Evolutionary conservation across 2,113 vertebrate genomes (phyloP), one percentile per base, ranked within the genome.

Genomic region (Benitochromis conjunctus): DNA sequence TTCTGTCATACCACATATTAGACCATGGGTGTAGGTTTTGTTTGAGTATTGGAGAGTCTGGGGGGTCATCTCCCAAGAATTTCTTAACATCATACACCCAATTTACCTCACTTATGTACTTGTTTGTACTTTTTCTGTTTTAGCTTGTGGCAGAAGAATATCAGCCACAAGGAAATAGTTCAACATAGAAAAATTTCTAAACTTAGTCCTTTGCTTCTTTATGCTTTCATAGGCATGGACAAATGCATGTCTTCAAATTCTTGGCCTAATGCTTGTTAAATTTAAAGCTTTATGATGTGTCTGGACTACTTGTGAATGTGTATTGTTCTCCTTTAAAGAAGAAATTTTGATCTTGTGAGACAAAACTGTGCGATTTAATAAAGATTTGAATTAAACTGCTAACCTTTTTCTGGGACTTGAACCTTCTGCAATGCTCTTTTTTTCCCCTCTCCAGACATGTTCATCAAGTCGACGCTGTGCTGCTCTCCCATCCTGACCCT

Each of bases 401-500:
- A 26, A 26, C 2, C 14, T 5, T 12, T 51, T 76, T 76, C 26
- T 51, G 16, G 43, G 26, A 76, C 26, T 76, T 51, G 0, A 51
- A 19, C 5, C 46, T 31, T 26, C 43, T 31, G 43, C 24, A 26
- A 51, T 76, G 24, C 26, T 76, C 46, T 53, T 54, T 48, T 60
- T 9, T 21, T 21, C 19, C 89, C 26, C 88, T 79, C n/a, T 58
- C 2, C 76, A 99, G 99, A 90, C 96, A 99, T 19, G 97, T 99
- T 41, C 98, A 99, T 88, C 98, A 99, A 90, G 96, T 99, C 1
- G 99, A 99, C 46, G 98, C 99, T 1, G 98, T 99, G 51, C 97
- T 99, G 9, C 96, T 99, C 34, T 99, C 99, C 53, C 99, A 99
- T 69, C 99, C 99, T 0, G 99, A 99, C 77, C 98, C 98, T 16